Base-by-base conservation (phyloP, 2,113 vertebrate genomes). In the Pachypanchax playfairii region DNA sequence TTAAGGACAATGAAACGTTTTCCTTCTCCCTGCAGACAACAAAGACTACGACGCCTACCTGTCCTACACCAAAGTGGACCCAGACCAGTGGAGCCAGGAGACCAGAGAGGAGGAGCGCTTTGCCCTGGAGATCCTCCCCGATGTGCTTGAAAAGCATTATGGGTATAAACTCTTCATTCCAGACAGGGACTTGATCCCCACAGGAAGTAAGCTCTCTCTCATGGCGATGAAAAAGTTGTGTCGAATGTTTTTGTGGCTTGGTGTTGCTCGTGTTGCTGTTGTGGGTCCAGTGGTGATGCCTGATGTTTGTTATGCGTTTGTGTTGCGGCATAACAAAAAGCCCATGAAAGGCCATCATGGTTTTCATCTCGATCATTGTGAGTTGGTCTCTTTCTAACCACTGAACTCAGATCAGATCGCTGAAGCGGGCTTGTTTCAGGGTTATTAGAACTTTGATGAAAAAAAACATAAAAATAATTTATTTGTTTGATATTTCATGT, bases 131-230 rank as follows among this genome's bases (percentile, higher is more conserved):
- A 97, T 99, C 80, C 88, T 98, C 72, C 96, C 97, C 65, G 96
- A 99, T 79, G 95, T 99, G 89, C 93, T 99, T 85, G 97, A 99
- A 92, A 98, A 98, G 88, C 96, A 99, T 91, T 98, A 96, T 90
- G 96, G 97, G 80, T 99, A 98, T 91, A 98, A 98, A 85, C 89
- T 99, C 91, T 99, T 98, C 90, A 97, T 98, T 90, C 97, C 97
- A 88, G 97, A 99, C 75, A 96, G 97, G 92, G 97, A 99, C 93
- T 93, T 99, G 91, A 99, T 99, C 87, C 96, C 97, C 79, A 97
- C 97, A 88, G 96, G 96, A 96, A 98, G 97, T 99, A 95, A 97
- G 97, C 94, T 70, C 69, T 82, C 62, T 85, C 81, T 83, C 73
- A 54, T 71, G 77, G 81, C 77, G 68, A 64, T 72, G 79, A 79